Base-by-base conservation (phyloP, 2,888 invertebrate genomes). In the Cephalotes varians region DNA sequence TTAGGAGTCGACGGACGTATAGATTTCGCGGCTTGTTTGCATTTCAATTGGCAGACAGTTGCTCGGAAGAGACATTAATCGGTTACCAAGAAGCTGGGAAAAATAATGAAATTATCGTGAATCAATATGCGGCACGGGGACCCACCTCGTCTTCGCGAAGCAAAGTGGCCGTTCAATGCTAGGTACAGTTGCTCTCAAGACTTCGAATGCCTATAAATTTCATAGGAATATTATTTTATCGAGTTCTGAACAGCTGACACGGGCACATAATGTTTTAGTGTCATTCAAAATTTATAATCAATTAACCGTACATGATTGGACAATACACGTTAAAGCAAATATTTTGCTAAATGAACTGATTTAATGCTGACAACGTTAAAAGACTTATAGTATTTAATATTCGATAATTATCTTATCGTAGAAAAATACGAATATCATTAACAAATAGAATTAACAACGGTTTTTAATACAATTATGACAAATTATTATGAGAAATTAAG, bases 91-190 rank as follows among this genome's bases (percentile, higher is more conserved):
- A 86, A 86, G 84, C 79, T 72, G 77, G 83, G 62, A 90, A 84
- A 87, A 90, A 87, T 90, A 90, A 90, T 90, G 90, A 90, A 90
- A 90, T 90, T 90, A 90, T 90, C 89, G 90, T 84, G 85, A 90
- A 90, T 90, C 90, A 90, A 90, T 90, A 90, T 90, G 90, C 90
- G 81, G 82, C 83, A 76, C 79, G 80, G 56, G 84, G 86, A 90
- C 86, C 90, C 85, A 85, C 84, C 88, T 87, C 82, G 81, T 85
- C 60, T 37, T 56, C 71, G 44, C 71, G 69, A 77, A 44, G 82
- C 86, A 64, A 72, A 84, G 85, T 84, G 83, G 84, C 77, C 81
- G 85, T 86, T 87, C 88, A 82, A 80, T 82, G 28, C 74, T 80
- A 76, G 81, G 89, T 89, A 89, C 89, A 90, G 90, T 87, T 88